Evolutionary conservation across 2,113 vertebrate species (phyloP), one percentile per base, ranked within the genome.

Genomic region (Brachyhypopomus occidentalis): DNA sequence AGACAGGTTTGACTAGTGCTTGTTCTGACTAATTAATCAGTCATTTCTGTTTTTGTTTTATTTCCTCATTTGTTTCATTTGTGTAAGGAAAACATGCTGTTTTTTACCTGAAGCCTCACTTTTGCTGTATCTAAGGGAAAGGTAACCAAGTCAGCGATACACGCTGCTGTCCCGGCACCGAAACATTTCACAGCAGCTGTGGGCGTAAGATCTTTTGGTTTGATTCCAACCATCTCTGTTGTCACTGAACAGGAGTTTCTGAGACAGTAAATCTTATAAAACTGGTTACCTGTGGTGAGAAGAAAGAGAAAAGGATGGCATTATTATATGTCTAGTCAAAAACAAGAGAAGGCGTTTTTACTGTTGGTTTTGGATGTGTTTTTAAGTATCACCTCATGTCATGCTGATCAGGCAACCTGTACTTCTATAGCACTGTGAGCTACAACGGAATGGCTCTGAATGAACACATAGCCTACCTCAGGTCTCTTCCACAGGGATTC

Each of bases 71-170:
- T 4, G 11, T 36, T 19, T 7, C n/a, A 66, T 55, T 38, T 78
- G 52, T 72, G 8, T 22, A 62, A 27, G 58, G 17, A 63, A 30
- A 5, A 34, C 23, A 58, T 63, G 36, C 60, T n/a, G 25, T 25
- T 41, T 20, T 89, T 89, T 72, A 97, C 96, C 95, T 97, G 96
- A 14, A 97, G 90, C 77, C 96, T 90, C 81, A 97, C 96, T 94
- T 97, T 97, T 7, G 95, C 95, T 0, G 95, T 97, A 72, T 97
- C 96, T 81, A 97, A 80, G 12, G 95, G 96, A 86, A 96, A 97
- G 30, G 96, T 97, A 81, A 96, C 81, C 5, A 97, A 92, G 84
- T 97, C 96, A 5, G 96, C 96, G 0, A 97, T 89, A 88, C 96
- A 97, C 38, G 89, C 96, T 0, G 96, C 96, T 0, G 91, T 92